Percentiles rank a stretch among this genome's conserved stretches.
Evolutionary conservation across 2,113 vertebrate genomes (phyloP).

Genomic region (Larimichthys crocea): DNA sequence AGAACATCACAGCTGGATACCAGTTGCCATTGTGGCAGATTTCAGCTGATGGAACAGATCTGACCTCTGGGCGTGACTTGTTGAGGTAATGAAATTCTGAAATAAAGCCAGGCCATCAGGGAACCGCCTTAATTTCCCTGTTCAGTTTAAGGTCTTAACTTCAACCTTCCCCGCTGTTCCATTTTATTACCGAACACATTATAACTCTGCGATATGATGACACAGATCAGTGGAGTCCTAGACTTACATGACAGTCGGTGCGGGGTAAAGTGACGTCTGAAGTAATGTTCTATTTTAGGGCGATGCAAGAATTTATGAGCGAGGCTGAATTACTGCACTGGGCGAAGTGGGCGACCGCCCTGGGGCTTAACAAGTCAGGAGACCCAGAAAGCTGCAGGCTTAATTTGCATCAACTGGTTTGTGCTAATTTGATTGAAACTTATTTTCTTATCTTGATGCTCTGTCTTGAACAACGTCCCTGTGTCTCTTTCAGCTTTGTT

Average conservation of each 20-base stretch:
- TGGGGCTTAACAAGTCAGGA: not conserved
- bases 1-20: slow-evolving; percentile 16
- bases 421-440: slow-evolving; percentile 4
- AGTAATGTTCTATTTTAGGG: slow-evolving; percentile 15
- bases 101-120: slow-evolving; percentile 67
- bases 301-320: slow-evolving; percentile 7
- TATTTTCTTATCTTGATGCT: not conserved
- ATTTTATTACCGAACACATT: slow-evolving; percentile 66
- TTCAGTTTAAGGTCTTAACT: slow-evolving; percentile 68
- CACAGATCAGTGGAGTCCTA: slow-evolving; percentile 40
- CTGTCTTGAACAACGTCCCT: not conserved
- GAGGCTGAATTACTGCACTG: not conserved
- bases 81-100: slow-evolving; percentile 72
- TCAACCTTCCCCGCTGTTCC: slow-evolving; percentile 61
- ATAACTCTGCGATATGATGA: slow-evolving; percentile 53
- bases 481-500: not conserved
- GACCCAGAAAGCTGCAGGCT: not conserved
- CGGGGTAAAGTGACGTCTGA: not conserved
- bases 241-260: not conserved
- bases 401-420: not conserved
- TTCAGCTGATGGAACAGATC: slow-evolving; percentile 56
- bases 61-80: slow-evolving; percentile 61
- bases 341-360: not conserved
- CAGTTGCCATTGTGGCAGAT: slow-evolving; percentile 13
- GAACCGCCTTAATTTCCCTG: slow-evolving; percentile 72